Percentiles rank a stretch among this genome's conserved stretches.
Conservation (phyloP, 1,140 invertebrate genomes). For the Dinoponera quadriceps region DNA sequence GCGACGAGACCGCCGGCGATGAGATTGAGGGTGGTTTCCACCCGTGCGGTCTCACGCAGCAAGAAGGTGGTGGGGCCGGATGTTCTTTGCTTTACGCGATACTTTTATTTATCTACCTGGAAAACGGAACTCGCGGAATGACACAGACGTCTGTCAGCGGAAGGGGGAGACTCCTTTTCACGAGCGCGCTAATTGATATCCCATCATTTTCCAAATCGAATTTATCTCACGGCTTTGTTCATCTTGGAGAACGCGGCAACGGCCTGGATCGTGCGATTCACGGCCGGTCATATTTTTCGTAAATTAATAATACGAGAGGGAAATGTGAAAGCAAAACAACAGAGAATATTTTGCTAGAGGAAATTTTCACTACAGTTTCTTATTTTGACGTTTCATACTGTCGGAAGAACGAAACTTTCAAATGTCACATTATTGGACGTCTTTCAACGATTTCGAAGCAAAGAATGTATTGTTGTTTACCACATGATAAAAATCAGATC, state of each 20-base stretch:
- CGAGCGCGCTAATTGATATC: not conserved
- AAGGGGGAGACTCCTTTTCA: not conserved
- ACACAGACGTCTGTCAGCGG: not conserved
- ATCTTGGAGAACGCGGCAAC: not conserved
- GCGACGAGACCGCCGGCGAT: slow-evolving; percentile 65
- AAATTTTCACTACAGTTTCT: too few species aligned
- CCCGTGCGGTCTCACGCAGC: slow-evolving; percentile 47
- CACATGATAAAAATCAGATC: too few species aligned
- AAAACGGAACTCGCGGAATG: slow-evolving; percentile 64
- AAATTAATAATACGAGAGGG: too few species aligned
- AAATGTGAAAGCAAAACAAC: too few species aligned
- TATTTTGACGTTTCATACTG: too few species aligned
- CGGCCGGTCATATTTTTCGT: too few species aligned
- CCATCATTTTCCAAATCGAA: not conserved
- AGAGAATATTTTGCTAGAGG: too few species aligned
- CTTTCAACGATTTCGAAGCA: too few species aligned
- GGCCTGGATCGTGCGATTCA: not conserved
- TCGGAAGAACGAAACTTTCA: too few species aligned
- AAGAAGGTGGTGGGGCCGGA: slow-evolving; percentile 52
- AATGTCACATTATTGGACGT: too few species aligned
- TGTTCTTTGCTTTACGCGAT: slow-evolving; percentile 74
- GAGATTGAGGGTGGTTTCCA: slow-evolving; percentile 64
- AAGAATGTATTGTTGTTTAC: too few species aligned
- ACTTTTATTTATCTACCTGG: slow-evolving; percentile 77
- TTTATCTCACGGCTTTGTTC: not conserved